Evolutionary conservation across 2,797 vertebrate genomes (phyloP).

Genomic region (Centroberyx gerrardi): DNA sequence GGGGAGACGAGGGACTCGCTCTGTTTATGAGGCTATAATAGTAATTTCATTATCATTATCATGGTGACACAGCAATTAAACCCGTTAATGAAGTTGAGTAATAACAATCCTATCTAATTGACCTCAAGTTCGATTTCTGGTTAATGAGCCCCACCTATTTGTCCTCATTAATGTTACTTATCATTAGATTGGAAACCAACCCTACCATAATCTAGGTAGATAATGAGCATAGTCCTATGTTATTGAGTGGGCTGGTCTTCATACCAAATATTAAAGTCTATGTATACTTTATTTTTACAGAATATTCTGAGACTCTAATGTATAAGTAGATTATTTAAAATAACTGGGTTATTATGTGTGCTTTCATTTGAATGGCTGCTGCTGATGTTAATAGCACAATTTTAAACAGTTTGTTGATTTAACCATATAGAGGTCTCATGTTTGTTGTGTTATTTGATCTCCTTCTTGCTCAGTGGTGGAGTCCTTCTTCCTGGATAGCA

Average conservation of each 20-base stretch:
- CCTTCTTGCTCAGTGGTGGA: constrained; percentile 88
- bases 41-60: constrained; percentile 73
- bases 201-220: constrained; percentile 60
- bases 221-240: constrained; percentile 52
- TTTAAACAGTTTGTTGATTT: constrained; percentile 24
- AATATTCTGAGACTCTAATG: constrained; percentile 11
- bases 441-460: constrained; percentile 19
- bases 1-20: constrained; percentile 28
- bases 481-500: constrained; percentile 92
- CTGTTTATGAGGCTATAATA: constrained; percentile 67
- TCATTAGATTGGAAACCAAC: constrained; percentile 60
- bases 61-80: constrained; percentile 75
- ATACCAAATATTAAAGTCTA: constrained; percentile 42
- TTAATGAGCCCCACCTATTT: constrained; percentile 76
- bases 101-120: constrained; percentile 72
- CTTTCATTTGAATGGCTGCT: constrained; percentile 7
- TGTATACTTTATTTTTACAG: constrained; percentile 30
- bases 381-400: constrained; percentile 19
- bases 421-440: constrained; percentile 6
- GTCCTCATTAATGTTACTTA: constrained; percentile 75
- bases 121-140: constrained; percentile 72
- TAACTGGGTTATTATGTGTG: constrained; percentile 2
- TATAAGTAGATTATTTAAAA: constrained; percentile 28
- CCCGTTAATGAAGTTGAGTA: constrained; percentile 72
- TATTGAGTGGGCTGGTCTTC: constrained; percentile 17